Evolutionary conservation across 2,888 invertebrate genomes (phyloP), one percentile per base, ranked within the genome.

Genomic region (Phengaris arion): DNA sequence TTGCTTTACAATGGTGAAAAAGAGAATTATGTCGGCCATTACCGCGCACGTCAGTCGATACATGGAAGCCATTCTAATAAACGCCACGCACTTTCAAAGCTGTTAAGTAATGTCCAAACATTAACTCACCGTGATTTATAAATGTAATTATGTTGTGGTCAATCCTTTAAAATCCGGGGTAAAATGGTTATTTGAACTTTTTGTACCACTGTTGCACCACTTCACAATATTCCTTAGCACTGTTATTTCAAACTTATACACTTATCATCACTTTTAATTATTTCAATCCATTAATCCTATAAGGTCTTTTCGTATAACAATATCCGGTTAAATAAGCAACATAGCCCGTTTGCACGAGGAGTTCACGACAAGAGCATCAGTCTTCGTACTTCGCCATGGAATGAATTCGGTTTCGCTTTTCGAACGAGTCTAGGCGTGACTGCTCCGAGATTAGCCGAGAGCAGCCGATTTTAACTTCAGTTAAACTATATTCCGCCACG

Each of bases 371-470:
- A 90, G 92, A 91, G 92, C 89, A 89, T 93, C 93, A 93, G 91
- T 91, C 90, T 90, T 89, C 88, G 89, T 87, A 89, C 90, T 90
- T 92, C 89, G 92, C 90, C 91, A 89, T 91, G 91, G 90, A 93
- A 92, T 92, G 93, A 92, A 83, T 87, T 87, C 84, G 85, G 89
- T 90, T 93, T 92, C 92, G 90, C 90, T 92, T 92, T 91, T 89
- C 88, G 91, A 92, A 92, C 93, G 90, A 91, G 92, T 92, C 91
- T 92, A 93, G 93, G 93, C 93, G 93, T 93, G 93, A 93, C 93
- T 92, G 88, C 83, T 81, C 87, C 92, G 93, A 92, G 82, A 81
- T 84, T 82, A 85, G 79, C 91, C 93, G 93, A 93, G 83, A 78
- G 79, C 79, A 75, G 76, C 89, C 91, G 92, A 91, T 83, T 82